Evolutionary conservation across 2,797 vertebrate species (phyloP).

Genomic region (Ciconia nigra): DNA sequence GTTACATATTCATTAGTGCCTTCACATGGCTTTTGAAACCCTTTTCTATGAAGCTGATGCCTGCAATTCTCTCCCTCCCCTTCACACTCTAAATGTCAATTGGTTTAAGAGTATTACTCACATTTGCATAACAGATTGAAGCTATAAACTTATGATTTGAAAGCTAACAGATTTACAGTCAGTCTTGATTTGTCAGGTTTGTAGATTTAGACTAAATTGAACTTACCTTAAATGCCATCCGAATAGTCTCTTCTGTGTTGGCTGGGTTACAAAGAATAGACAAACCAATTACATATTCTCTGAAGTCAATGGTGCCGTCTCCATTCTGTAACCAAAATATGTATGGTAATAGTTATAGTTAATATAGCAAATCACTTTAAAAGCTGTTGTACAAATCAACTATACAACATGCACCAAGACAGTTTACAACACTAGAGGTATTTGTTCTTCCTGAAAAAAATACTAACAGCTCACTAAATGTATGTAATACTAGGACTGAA

Average conservation of each 20-base stretch:
- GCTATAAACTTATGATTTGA: slow-evolving; percentile 57
- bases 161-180: slow-evolving; percentile 65
- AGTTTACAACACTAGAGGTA: not conserved
- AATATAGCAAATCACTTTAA: not conserved
- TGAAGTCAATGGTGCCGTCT: slow-evolving; percentile 96
- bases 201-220: slow-evolving; percentile 7
- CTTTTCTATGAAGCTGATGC: not conserved
- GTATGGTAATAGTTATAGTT: not conserved
- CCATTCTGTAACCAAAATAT: slow-evolving; percentile 78
- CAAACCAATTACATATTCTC: slow-evolving; percentile 98
- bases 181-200: slow-evolving; percentile 49
- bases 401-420: not conserved
- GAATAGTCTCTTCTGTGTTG: slow-evolving; percentile 93
- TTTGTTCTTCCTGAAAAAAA: not conserved
- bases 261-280: slow-evolving; percentile 92
- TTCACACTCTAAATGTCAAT: slow-evolving; percentile 51
- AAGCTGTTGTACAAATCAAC: not conserved
- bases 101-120: slow-evolving; percentile 65
- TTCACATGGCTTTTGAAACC: slow-evolving; percentile 30
- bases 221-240: slow-evolving; percentile 91
- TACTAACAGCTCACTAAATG: not conserved
- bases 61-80: slow-evolving; percentile 18
- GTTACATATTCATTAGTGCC: slow-evolving; percentile 33
- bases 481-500: not conserved
- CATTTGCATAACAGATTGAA: slow-evolving; percentile 54